phyloP scores from a whole-genome alignment of 2,888 invertebrate species.

The Conus canariensis region DNA sequence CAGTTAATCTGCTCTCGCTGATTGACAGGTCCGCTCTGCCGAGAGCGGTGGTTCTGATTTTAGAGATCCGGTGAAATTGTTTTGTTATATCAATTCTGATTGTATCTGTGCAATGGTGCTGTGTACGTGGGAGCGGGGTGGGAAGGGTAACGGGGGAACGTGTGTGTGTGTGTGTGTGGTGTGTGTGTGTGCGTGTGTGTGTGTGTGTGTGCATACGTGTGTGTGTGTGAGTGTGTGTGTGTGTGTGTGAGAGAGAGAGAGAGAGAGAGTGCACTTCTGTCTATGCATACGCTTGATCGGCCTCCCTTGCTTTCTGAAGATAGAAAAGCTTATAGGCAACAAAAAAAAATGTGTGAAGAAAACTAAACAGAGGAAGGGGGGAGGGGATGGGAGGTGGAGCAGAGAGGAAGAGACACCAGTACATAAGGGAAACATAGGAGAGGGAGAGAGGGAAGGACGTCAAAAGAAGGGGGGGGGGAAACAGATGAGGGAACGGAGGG shows the following conservation, averaged over 20 bases:
- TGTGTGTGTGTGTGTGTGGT: not conserved
- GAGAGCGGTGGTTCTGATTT: no score
- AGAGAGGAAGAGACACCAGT: not conserved
- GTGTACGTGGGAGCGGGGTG: not conserved
- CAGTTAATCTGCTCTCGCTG: no score
- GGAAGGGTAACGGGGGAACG: not conserved
- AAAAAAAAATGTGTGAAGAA: not conserved
- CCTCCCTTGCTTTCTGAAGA: not conserved
- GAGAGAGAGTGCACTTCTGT: not conserved
- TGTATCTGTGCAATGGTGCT: not conserved
- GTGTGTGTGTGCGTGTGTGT: not conserved
- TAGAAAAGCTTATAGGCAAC: not conserved
- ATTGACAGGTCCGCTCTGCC: no score
- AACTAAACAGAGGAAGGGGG: not conserved
- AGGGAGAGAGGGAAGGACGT: not conserved
- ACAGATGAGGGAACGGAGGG: not conserved
- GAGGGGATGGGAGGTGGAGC: not conserved
- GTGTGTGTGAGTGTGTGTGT: conserved; percentile 29
- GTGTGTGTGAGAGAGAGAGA: conserved; percentile 32
- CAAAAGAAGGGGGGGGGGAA: no score
- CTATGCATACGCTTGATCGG: not conserved
- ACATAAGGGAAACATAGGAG: not conserved
- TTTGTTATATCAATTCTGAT: not conserved
- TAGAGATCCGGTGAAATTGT: no score
- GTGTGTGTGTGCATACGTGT: conserved; percentile 29